phyloP scores from a whole-genome alignment of 2,113 vertebrate genomes.

The Austrofundulus limnaeus region DNA sequence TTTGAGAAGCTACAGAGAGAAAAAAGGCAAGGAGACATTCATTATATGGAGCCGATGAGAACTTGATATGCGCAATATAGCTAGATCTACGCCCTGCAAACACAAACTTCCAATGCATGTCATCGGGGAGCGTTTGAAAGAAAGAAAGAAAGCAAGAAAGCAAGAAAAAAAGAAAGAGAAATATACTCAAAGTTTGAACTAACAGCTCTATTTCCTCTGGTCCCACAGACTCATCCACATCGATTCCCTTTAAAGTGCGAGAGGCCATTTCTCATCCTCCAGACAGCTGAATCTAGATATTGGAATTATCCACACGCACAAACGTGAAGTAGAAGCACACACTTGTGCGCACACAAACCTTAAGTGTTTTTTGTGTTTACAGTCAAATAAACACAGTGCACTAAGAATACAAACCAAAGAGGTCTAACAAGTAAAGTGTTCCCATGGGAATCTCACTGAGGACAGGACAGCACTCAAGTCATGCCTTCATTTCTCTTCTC shows the following conservation, averaged over 20 bases:
- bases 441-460: conserved; percentile 39
- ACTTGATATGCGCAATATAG: background rate
- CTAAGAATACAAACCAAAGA: conserved; percentile 12
- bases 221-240: conserved; percentile 61
- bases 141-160: conserved; percentile 8
- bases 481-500: conserved; percentile 9
- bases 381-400: conserved; percentile 3
- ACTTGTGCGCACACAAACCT: background rate
- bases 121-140: conserved; percentile 15
- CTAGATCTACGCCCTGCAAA: conserved; percentile 15
- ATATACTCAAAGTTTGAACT: conserved; percentile 35
- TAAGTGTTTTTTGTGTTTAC: conserved; percentile 26
- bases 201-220: conserved; percentile 53
- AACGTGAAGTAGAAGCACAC: background rate
- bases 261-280: conserved; percentile 61
- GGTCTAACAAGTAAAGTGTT: conserved; percentile 36
- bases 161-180: conserved; percentile 6
- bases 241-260: conserved; percentile 59
- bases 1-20: conserved; percentile 1
- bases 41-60: background rate
- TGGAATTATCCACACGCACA: conserved; percentile 29
- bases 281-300: conserved; percentile 52
- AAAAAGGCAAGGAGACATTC: background rate
- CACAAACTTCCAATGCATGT: conserved; percentile 22
- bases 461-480: conserved; percentile 31